Conservation (phyloP, 2,888 invertebrate genomes). For the Hyposoter didymator region DNA sequence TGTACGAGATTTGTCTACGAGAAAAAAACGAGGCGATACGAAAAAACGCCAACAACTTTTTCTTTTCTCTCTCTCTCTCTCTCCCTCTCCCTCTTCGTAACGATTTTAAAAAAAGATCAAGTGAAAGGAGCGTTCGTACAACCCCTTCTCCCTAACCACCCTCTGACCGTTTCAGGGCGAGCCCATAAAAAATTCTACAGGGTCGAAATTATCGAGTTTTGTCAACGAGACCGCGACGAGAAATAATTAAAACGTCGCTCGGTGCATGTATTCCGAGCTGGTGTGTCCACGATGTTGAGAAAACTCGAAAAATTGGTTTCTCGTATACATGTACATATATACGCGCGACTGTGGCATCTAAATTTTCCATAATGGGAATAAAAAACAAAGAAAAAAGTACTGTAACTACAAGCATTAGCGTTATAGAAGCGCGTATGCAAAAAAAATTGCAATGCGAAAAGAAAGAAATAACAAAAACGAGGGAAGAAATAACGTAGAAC, state of each 20-base stretch:
- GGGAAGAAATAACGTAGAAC: background rate
- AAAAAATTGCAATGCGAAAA: background rate
- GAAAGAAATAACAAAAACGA: background rate
- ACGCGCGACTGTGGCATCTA: background rate
- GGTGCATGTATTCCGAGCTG: constrained; percentile 1
- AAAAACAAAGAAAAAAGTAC: background rate
- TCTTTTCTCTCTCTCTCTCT: background rate
- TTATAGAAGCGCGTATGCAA: background rate
- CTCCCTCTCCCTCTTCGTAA: background rate
- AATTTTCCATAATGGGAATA: constrained; percentile 26
- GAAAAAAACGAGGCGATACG: constrained; percentile 5
- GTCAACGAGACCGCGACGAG: constrained; percentile 18
- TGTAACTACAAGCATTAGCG: background rate
- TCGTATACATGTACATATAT: constrained; percentile 31
- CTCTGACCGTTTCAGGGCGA: constrained; percentile 33
- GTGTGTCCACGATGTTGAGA: constrained; percentile 10
- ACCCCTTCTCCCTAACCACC: constrained; percentile 13
- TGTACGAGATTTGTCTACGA: constrained; percentile 3
- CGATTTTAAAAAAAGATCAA: constrained; percentile 9
- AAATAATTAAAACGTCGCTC: constrained; percentile 18
- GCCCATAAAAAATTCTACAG: constrained; percentile 63
- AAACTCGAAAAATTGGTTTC: constrained; percentile 10
- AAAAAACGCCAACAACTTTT: constrained; percentile 8
- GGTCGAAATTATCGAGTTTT: constrained; percentile 55
- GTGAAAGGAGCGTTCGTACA: constrained; percentile 26